Evolutionary conservation across 2,888 invertebrate genomes (phyloP), one percentile per base, ranked within the genome.

Genomic region (Scaptomyza tumidula): DNA sequence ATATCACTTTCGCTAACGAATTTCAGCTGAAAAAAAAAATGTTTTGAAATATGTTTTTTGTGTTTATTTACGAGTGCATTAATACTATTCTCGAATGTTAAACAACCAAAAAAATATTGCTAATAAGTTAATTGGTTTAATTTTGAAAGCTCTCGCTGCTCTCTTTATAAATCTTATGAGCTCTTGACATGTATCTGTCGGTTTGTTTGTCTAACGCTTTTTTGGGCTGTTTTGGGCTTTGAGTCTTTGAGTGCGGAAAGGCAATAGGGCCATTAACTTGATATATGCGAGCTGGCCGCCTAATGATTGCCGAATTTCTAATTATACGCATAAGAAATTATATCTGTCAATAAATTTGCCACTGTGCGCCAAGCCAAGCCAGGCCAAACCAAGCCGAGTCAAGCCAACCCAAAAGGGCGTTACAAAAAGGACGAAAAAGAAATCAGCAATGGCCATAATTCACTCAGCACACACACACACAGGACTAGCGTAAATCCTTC

Each of bases 331-430:
- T 86, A 82, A 77, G 86, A 86, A 89, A 88, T 88, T 88, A 89
- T 89, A 85, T 86, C 88, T 88, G 88, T 89, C 88, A 88, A 88
- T 88, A 88, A 88, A 88, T 89, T 88, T 89, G 88, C 89, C 88
- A 86, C 88, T 89, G 88, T 62, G 56, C 66, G 50, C 43, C 46
- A 19, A 19, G 19, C 48, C 24, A 24, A 44, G 0, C 19, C 19
- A 44, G 24, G 24, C 11, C 11, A 19, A 11, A n/a, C 44, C 27
- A 19, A 11, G 24, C 44, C 27, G 27, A 43, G 33, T 35, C 19
- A 24, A 10, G 24, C 27, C 37, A 39, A 39, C 31, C 54, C 39
- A 39, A 44, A 58, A 65, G 69, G 66, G 75, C 71, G 76, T 75
- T 60, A 46, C 60, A 71, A 79, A 75, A 79, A 75, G 78, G 74